phyloP scores from a whole-genome alignment of 2,113 vertebrate genomes.

The Poecile atricapillus region DNA sequence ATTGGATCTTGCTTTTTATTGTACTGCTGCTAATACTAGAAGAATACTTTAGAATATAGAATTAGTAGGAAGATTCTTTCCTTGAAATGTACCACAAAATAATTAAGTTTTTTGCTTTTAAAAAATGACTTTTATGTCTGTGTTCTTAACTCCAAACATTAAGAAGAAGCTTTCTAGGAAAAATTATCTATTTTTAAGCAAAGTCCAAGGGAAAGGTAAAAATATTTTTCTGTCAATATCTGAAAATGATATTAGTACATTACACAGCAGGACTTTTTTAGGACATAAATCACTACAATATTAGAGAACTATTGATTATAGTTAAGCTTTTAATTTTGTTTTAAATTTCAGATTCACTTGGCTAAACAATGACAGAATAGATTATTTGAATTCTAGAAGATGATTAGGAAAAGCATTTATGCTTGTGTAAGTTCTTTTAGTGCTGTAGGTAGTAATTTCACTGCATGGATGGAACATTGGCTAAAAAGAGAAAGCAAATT shows the following conservation, averaged over 20 bases:
- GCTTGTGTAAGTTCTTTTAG: background rate
- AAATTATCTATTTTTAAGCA: background rate
- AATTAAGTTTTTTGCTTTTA: background rate
- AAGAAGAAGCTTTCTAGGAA: background rate
- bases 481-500: background rate
- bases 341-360: background rate
- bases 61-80: background rate
- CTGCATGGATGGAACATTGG: background rate
- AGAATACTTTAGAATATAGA: background rate
- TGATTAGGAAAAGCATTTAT: background rate
- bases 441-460: background rate
- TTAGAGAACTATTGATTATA: background rate
- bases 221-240: background rate
- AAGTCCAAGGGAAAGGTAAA: background rate
- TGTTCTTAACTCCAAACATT: background rate
- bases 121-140: background rate
- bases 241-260: background rate
- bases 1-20: slow-evolving; percentile 16
- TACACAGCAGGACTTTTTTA: background rate
- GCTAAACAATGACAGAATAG: background rate
- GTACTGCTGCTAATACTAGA: background rate
- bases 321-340: background rate
- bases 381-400: background rate
- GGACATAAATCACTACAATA: background rate
- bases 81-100: background rate